Conservation (phyloP, 2,888 invertebrate genomes). For the Drosophila robusta region DNA sequence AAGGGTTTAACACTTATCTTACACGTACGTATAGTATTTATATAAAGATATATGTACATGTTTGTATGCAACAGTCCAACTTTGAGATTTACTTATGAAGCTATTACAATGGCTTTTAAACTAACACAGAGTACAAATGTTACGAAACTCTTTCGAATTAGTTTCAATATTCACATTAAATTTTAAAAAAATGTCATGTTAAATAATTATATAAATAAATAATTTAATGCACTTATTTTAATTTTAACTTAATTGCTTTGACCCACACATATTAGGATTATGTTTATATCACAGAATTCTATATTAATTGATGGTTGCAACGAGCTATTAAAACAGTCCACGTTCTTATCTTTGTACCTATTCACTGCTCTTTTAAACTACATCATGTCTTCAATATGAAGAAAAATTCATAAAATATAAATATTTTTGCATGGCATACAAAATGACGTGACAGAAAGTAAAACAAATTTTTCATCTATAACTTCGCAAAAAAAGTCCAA, state of each 20-base stretch:
- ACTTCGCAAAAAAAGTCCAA: too few relatives aligned
- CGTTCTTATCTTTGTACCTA: neutral
- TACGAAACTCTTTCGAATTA: neutral
- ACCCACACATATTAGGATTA: neutral
- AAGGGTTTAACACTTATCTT: constrained; percentile 54
- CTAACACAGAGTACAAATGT: constrained; percentile 34
- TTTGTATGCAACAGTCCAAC: constrained; percentile 34
- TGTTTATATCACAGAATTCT: neutral
- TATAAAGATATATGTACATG: constrained; percentile 20
- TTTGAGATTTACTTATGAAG: constrained; percentile 33
- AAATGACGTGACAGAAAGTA: too few relatives aligned
- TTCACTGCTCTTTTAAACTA: constrained; percentile 3
- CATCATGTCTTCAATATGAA: neutral
- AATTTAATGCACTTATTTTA: constrained; percentile 10
- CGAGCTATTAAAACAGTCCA: neutral
- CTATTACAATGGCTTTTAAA: constrained; percentile 19
- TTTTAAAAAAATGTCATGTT: neutral
- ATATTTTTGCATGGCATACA: too few relatives aligned
- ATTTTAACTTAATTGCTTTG: neutral
- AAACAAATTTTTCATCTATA: too few relatives aligned
- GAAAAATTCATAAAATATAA: too few relatives aligned
- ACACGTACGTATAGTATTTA: constrained; percentile 30
- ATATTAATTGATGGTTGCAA: neutral
- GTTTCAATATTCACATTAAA: constrained; percentile 1
- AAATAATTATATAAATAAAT: neutral